Conservation (phyloP, 2,888 invertebrate genomes). For the Conistra vaccinii region DNA sequence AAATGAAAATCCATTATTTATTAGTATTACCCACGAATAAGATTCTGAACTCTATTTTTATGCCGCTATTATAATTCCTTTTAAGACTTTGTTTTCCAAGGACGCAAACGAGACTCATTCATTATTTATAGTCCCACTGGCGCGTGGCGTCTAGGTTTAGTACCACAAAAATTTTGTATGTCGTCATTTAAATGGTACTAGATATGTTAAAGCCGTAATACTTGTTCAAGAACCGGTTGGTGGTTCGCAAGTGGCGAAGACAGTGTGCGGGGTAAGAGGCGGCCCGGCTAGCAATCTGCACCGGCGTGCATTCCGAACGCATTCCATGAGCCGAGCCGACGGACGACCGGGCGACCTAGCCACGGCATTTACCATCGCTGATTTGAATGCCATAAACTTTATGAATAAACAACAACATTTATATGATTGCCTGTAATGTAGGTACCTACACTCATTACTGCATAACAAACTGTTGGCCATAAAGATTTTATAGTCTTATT, state of each 20-base stretch:
- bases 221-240: slow-evolving; percentile 74
- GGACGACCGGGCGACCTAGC: slow-evolving; percentile 70
- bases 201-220: slow-evolving; percentile 55
- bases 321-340: slow-evolving; percentile 76
- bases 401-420: slow-evolving; percentile 70
- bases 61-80: slow-evolving; percentile 33
- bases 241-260: slow-evolving; percentile 66
- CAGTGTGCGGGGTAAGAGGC: slow-evolving; percentile 74
- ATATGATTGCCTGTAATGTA: slow-evolving; percentile 21
- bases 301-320: slow-evolving; percentile 82
- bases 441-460: slow-evolving; percentile 14
- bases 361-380: slow-evolving; percentile 68
- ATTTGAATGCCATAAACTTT: slow-evolving; percentile 71
- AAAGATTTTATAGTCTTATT: slow-evolving; percentile 47
- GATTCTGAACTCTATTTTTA: slow-evolving; percentile 24
- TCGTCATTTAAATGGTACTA: slow-evolving; percentile 53
- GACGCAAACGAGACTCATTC: slow-evolving; percentile 28
- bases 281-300: slow-evolving; percentile 75
- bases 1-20: slow-evolving; percentile 25
- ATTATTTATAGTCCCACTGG: slow-evolving; percentile 36
- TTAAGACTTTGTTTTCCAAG: slow-evolving; percentile 39
- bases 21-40: slow-evolving; percentile 16
- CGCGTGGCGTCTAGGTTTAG: slow-evolving; percentile 28
- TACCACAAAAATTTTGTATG: slow-evolving; percentile 39
- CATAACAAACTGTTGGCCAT: slow-evolving; percentile 28